phyloP scores from a whole-genome alignment of 2,113 vertebrate species.

The Brachypodius melanocephalos region DNA sequence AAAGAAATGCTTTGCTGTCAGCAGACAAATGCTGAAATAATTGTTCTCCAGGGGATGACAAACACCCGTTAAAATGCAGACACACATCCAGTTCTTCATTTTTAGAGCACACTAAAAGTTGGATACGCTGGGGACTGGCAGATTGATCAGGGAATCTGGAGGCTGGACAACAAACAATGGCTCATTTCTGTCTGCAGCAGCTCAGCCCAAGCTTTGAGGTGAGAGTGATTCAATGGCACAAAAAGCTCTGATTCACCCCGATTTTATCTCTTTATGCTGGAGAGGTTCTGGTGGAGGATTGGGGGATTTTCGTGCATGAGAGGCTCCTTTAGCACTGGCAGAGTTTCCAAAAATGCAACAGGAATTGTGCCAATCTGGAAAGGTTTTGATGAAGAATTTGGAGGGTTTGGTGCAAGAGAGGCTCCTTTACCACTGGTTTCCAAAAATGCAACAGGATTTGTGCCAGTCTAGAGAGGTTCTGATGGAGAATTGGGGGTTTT shows the following conservation, averaged over 20 bases:
- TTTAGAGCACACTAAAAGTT: constrained; percentile 21
- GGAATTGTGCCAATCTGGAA: too few species aligned
- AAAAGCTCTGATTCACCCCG: rapidly evolving
- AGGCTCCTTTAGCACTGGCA: too few species aligned
- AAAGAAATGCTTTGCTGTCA: neutral
- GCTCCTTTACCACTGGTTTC: too few species aligned
- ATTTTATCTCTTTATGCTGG: neutral
- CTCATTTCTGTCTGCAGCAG: neutral
- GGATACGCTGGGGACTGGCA: neutral
- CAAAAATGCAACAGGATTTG: too few species aligned
- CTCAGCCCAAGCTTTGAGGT: neutral
- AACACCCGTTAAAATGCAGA: constrained; percentile 16
- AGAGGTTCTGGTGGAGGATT: rapidly evolving
- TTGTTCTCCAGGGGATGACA: neutral
- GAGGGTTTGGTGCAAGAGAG: too few species aligned
- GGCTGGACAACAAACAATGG: neutral
- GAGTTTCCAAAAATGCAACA: too few species aligned
- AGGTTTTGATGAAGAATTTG: too few species aligned
- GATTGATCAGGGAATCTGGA: neutral
- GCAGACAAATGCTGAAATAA: neutral
- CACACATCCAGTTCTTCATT: neutral
- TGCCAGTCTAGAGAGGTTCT: too few species aligned
- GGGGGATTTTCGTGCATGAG: rapidly evolving
- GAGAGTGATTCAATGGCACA: neutral
- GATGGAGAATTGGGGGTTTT: rapidly evolving